Evolutionary conservation across 2,797 vertebrate genomes (phyloP), one percentile per base, ranked within the genome.

Genomic region (Labeo calbasu): DNA sequence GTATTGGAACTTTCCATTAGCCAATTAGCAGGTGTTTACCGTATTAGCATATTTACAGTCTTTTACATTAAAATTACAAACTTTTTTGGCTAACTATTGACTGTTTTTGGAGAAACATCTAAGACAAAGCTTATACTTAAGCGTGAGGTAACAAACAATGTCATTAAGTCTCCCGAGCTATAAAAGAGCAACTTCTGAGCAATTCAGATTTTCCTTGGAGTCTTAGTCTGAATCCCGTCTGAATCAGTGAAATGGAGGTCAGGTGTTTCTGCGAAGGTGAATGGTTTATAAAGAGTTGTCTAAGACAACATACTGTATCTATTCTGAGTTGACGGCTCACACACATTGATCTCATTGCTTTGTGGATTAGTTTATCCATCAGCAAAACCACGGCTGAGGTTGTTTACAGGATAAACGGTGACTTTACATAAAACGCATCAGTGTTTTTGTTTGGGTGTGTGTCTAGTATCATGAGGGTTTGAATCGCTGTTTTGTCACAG

Each of bases 371-470:
- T 53, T 53, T 46, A 77, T 11, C 14, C 14, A 25, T 61, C 40
- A 61, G 21, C 17, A 55, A 36, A 17, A n/a, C 43, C 46, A 50
- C 2, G 5, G 10, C 25, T 21, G 6, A 55, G 2, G 76, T 48
- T 25, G n/a, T 77, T 77, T 23, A 53, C 8, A 80, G 28, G 32
- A 69, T 25, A 7, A 77, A 77, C 55, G 43, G 63, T 80, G 15
- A 72, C 7, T 51, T 72, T 51, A 51, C 70, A 46, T 50, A 15
- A 71, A 48, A 25, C 0, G 13, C 69, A 32, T 32, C 40, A 68
- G 1, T 36, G 77, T 65, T 19, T 46, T 77, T 43, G 72, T 65
- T 25, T 63, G 61, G 23, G 59, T 63, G 55, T 21, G 25, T 65
- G 51, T 55, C 17, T 19, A 57, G 9, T n/a, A 57, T 32, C 13